Conservation (phyloP, 1,140 invertebrate genomes). For the Papilio dardanus region DNA sequence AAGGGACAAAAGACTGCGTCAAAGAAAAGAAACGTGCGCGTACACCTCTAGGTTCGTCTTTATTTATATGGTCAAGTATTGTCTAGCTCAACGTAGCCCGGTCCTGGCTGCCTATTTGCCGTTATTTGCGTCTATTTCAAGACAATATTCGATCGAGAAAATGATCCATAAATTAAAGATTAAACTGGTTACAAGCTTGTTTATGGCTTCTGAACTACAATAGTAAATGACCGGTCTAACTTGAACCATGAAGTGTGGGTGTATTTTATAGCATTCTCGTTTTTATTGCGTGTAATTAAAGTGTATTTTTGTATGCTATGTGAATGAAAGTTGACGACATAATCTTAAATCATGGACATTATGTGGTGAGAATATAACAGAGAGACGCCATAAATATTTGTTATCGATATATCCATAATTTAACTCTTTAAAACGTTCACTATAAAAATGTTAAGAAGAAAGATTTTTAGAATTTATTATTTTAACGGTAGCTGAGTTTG, state of each 20-base stretch:
- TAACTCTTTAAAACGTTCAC: neutral
- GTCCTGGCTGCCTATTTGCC: constrained; percentile 1
- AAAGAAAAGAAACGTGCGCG: neutral
- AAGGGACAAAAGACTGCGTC: neutral
- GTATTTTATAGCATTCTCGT: neutral
- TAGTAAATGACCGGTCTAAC: constrained; percentile 6
- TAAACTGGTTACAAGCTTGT: constrained; percentile 27
- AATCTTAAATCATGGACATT: neutral
- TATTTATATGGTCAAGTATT: neutral
- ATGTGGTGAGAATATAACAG: constrained; percentile 14
- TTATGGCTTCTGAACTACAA: constrained; percentile 24
- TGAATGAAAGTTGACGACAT: neutral
- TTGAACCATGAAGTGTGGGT: neutral
- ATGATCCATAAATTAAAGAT: constrained; percentile 28
- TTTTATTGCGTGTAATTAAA: neutral
- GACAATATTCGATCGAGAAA: constrained; percentile 24
- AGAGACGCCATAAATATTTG: constrained; percentile 16
- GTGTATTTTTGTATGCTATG: neutral
- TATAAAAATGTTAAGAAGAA: constrained; percentile 17
- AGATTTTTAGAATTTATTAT: constrained; percentile 1
- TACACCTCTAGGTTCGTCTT: neutral
- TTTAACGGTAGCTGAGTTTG: neutral
- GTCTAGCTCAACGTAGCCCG: neutral
- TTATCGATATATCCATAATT: constrained; percentile 7
- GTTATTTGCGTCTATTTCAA: constrained; percentile 21